These are phyloP conservation scores for Willowsia nigromaculata DNA, from an alignment of 2,888 invertebrate genomes.

Conservation along the genomic window DNA sequence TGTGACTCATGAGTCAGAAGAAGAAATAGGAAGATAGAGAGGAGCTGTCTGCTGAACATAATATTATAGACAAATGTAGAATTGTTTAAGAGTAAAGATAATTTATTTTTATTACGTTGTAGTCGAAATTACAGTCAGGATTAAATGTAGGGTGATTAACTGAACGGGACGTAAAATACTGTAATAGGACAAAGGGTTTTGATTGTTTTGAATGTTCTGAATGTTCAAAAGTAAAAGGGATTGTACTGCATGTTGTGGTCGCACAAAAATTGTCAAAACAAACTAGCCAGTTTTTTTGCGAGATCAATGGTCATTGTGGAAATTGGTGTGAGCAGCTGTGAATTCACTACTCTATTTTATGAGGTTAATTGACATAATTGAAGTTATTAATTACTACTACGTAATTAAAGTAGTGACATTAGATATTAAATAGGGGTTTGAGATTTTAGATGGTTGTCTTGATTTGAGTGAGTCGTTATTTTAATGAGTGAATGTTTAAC, in stretches of 20 bases:
- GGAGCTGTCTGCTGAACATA: background rate
- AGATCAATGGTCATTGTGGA: background rate
- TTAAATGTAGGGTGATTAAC: no score
- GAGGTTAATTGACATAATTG: background rate
- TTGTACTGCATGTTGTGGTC: no score
- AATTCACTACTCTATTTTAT: background rate
- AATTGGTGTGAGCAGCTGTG: background rate
- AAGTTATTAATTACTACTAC: background rate
- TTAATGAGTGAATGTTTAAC: background rate
- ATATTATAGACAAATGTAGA: background rate
- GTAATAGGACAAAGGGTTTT: background rate
- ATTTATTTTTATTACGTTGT: no score
- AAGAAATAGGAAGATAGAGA: no score
- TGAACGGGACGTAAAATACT: no score
- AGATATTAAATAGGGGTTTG: no score
- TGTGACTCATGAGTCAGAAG: background rate
- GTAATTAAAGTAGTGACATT: no score
- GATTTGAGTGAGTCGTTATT: background rate
- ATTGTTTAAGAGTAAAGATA: no score
- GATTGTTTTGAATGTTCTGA: background rate
- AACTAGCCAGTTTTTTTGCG: background rate
- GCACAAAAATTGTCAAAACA: no score
- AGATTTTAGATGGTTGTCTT: no score
- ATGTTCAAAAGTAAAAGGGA: no score
- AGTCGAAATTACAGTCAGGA: no score